phyloP scores from a whole-genome alignment of 2,888 invertebrate genomes.

The Hofmannophila pseudospretella region DNA sequence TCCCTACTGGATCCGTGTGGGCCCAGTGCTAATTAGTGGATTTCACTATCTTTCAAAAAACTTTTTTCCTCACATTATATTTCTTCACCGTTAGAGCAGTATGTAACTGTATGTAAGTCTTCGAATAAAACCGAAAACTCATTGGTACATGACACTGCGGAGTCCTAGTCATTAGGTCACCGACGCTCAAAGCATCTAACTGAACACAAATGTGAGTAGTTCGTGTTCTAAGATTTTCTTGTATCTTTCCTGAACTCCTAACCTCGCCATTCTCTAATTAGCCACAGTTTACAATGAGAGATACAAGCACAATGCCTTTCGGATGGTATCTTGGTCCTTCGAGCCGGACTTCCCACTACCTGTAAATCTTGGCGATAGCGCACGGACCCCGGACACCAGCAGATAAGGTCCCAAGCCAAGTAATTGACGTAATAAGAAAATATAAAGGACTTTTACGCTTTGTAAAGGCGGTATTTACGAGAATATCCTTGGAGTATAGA shows the following conservation, averaged over 20 bases:
- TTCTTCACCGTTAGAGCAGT: too few species aligned
- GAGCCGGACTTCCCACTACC: constrained; percentile 40
- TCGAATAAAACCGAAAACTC: too few species aligned
- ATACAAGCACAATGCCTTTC: constrained; percentile 32
- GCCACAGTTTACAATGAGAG: constrained; percentile 34
- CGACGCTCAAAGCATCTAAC: too few species aligned
- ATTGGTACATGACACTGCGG: too few species aligned
- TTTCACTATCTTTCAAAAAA: too few species aligned
- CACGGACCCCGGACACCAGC: constrained; percentile 38
- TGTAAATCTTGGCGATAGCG: constrained; percentile 65
- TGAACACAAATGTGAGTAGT: too few species aligned
- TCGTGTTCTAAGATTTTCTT: too few species aligned
- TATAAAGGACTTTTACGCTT: constrained; percentile 39
- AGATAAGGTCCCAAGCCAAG: constrained; percentile 60
- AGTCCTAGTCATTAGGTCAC: too few species aligned
- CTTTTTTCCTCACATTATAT: too few species aligned
- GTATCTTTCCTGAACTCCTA: neutral
- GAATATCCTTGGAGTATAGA: neutral
- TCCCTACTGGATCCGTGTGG: too few species aligned
- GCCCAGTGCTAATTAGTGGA: too few species aligned
- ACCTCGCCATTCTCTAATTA: constrained; percentile 26
- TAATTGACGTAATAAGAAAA: constrained; percentile 69
- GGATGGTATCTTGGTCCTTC: constrained; percentile 35
- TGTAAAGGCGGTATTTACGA: constrained; percentile 33
- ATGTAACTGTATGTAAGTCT: too few species aligned